These are phyloP conservation scores for Tachina fera DNA, from an alignment of 2,888 invertebrate species.

Conservation along the genomic window DNA sequence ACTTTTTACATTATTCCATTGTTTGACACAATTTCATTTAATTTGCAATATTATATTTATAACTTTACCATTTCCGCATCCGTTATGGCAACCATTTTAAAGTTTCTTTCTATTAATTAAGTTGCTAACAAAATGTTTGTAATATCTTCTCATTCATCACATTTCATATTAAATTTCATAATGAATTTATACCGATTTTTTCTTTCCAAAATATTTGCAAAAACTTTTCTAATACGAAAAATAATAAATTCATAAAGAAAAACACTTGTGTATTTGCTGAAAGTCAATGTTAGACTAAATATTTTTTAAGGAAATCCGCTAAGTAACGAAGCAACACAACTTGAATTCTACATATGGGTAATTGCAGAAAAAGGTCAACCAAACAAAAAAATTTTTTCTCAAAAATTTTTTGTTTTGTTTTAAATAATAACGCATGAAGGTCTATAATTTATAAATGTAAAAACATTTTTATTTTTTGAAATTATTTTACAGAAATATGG, in stretches of 20 bases:
- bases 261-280: slow-evolving; percentile 72
- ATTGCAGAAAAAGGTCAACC: too few species aligned
- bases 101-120: background rate
- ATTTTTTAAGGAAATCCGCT: slow-evolving; percentile 76
- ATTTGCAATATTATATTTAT: background rate
- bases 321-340: slow-evolving; percentile 73
- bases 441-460: too few species aligned
- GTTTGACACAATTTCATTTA: background rate
- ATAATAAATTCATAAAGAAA: background rate
- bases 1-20: too few species aligned
- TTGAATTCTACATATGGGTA: slow-evolving; percentile 28
- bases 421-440: too few species aligned
- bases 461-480: too few species aligned
- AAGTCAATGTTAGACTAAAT: slow-evolving; percentile 77
- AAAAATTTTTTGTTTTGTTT: too few species aligned
- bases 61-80: slow-evolving; percentile 42
- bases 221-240: background rate
- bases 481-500: too few species aligned
- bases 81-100: slow-evolving; percentile 32
- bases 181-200: background rate
- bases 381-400: too few species aligned
- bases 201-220: background rate
- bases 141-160: slow-evolving; percentile 11
- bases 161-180: slow-evolving; percentile 4
- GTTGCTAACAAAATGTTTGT: background rate